A percentile compares a stretch with the other conserved stretches of the same genome.
Conservation (phyloP, 2,113 vertebrate genomes). For the cat (Felis catus) region F.catus_Fca126_mat1.0 CM031418.1:138121001-138121500, state of each 20-base stretch:
- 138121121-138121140: not conserved
- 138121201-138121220: not conserved
- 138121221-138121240: not conserved
- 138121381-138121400: not conserved
- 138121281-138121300: not conserved
- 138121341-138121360: not conserved
- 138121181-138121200: accelerated
- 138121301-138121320: not conserved
- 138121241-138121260: not conserved
- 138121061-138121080: not conserved
- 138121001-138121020: not conserved
- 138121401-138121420: not conserved
- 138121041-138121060: not conserved
- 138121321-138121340: not conserved
- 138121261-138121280: not conserved
- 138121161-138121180: too few species aligned
- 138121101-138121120: not conserved
- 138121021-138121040: accelerated
- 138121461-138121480: not conserved
- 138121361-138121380: not conserved
- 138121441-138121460: not conserved
- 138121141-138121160: not conserved
- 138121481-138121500: not conserved
- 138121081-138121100: not conserved
- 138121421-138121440: not conserved